Base-by-base conservation (phyloP, 2,797 vertebrate genomes). In the Scyliorhinus canicula region DNA sequence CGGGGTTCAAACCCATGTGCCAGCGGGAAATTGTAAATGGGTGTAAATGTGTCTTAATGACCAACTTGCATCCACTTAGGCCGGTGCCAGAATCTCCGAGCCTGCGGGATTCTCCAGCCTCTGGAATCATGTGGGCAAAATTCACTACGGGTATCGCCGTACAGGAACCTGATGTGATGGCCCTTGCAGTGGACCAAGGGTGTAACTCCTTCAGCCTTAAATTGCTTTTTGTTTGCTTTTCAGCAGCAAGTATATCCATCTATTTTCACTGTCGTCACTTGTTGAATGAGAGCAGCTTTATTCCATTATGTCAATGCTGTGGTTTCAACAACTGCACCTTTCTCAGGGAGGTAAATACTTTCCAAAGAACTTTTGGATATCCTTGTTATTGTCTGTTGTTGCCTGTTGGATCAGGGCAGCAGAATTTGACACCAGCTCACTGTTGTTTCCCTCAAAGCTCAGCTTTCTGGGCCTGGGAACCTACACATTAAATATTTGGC, bases 331-430 rank as follows among this genome's bases (percentile, higher is more conserved):
- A 99, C 99, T 95, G 99, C 99, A 97, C 99, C 99, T 96, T 99
- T 99, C 97, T 99, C 99, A 0, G 99, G 99, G 93, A 99, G 99
- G 95, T 60, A 60, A 60, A 60, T 60, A 60, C 57, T 14, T 11
- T 60, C 57, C 57, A 60, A n/a, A 60, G 57, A 60, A 99, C 96
- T 99, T 99, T 96, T 99, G 97, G 98, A 99, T 99, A 98, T 99
- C 99, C 97, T 99, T 99, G 96, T 99, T 99, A 98, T 99, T 99
- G 95, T 99, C 99, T 95, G 99, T 99, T 95, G 99, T 99, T 95
- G 99, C 98, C 97, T 99, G 99, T 97, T 99, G 99, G 97, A 99
- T 99, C 96, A 99, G 98, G 97, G 99, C 99, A 96, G 99, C 99
- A 63, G 99, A 99, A 97, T 99, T 99, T 95, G 99, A 99, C 96